Percentiles rank a stretch among this genome's conserved stretches.
Conservation (phyloP, 2,797 vertebrate species). For the Triplophysa yarkandensis region DNA sequence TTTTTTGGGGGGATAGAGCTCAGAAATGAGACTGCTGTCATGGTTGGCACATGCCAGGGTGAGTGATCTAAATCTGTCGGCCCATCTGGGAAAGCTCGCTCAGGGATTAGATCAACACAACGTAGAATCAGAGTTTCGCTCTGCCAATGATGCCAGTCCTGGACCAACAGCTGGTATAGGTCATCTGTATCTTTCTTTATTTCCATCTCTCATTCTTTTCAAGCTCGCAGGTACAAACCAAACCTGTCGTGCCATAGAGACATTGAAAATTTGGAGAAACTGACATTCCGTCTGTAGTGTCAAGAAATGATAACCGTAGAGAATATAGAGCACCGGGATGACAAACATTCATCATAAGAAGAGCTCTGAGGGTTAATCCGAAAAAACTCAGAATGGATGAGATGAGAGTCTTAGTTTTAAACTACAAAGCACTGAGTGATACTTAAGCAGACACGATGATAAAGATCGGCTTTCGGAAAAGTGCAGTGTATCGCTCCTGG, state of each 20-base stretch:
- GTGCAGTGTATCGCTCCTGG: not conserved
- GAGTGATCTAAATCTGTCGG: slow-evolving; percentile 68
- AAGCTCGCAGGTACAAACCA: not conserved
- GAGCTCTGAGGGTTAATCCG: slow-evolving; percentile 23
- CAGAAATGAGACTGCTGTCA: slow-evolving; percentile 23
- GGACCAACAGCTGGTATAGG: slow-evolving; percentile 44
- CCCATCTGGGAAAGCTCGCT: slow-evolving; percentile 51
- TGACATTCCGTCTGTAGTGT: too few relatives aligned
- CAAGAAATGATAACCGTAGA: not conserved
- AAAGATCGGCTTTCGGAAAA: slow-evolving; percentile 17
- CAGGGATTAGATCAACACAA: slow-evolving; percentile 49
- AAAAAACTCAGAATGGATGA: not conserved
- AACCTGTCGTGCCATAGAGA: not conserved
- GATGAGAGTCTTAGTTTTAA: slow-evolving; percentile 7
- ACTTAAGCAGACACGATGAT: not conserved
- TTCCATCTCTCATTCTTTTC: not conserved
- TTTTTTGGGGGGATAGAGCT: not conserved
- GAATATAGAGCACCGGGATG: not conserved
- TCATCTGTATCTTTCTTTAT: slow-evolving; percentile 15
- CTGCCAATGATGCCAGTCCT: slow-evolving; percentile 33
- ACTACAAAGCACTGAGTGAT: not conserved
- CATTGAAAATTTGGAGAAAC: too few relatives aligned
- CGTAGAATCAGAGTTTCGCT: slow-evolving; percentile 6
- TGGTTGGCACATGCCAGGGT: slow-evolving; percentile 65
- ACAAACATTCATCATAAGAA: slow-evolving; percentile 3